A percentile compares a stretch with the other conserved stretches of the same genome.
These are phyloP conservation scores for Lucilia cuprina DNA, from an alignment of 1,140 invertebrate species.

Conservation along the genomic window DNA sequence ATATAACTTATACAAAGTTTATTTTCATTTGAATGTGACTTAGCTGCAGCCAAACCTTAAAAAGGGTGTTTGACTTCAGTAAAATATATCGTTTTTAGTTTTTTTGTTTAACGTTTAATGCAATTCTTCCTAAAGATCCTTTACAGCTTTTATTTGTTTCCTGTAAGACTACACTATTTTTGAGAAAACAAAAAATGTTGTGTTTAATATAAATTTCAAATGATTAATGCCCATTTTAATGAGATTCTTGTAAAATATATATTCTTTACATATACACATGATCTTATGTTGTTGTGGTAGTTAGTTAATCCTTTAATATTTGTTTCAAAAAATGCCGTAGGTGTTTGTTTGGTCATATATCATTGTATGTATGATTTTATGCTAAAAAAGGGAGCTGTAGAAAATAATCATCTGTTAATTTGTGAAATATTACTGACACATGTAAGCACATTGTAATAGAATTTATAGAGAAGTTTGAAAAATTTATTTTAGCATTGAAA, in stretches of 20 bases:
- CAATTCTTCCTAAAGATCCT: background rate
- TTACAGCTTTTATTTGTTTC: background rate
- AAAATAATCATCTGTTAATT: constrained; percentile 60
- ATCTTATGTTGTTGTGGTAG: no score
- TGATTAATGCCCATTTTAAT: constrained; percentile 60
- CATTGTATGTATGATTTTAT: constrained; percentile 49
- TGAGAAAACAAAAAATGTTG: background rate
- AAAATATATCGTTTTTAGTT: background rate
- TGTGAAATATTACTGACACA: constrained; percentile 38
- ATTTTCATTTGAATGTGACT: background rate
- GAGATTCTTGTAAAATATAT: constrained; percentile 60
- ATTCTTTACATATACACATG: background rate
- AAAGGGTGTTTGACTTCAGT: constrained; percentile 1
- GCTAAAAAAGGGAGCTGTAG: constrained; percentile 40
- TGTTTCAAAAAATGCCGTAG: constrained; percentile 45
- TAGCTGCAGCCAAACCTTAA: constrained; percentile 28
- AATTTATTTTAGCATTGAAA: no score
- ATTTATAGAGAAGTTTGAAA: background rate
- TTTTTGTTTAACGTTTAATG: background rate
- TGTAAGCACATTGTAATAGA: background rate
- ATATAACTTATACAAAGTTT: background rate
- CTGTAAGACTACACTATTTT: background rate
- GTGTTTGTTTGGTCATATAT: constrained; percentile 41
- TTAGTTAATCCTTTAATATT: no score
- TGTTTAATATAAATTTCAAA: constrained; percentile 32